Evolutionary conservation across 1,140 invertebrate species (phyloP).

Genomic region (Procambarus virginalis): DNA sequence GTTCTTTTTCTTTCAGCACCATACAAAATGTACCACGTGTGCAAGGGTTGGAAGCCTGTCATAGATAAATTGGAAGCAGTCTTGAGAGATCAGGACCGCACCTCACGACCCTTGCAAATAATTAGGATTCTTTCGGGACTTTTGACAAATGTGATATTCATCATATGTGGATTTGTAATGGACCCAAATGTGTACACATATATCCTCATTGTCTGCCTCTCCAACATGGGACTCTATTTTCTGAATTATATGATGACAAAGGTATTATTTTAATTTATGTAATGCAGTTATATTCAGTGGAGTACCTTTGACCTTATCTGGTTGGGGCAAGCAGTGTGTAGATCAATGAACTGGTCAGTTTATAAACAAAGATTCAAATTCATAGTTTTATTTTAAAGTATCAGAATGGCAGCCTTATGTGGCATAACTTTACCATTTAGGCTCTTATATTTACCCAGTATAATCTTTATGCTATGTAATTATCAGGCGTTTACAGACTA

Average conservation of each 20-base stretch:
- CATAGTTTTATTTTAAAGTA: too few species aligned
- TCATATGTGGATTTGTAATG: slow-evolving; percentile 7
- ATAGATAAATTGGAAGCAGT: slow-evolving; percentile 16
- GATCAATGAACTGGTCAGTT: too few species aligned
- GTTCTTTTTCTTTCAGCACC: slow-evolving; percentile 2
- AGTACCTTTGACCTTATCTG: too few species aligned
- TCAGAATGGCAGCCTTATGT: too few species aligned
- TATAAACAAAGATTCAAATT: too few species aligned
- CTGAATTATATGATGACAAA: slow-evolving; percentile 45
- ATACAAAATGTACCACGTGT: slow-evolving; percentile 36
- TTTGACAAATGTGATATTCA: slow-evolving; percentile 11
- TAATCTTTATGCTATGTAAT: too few species aligned
- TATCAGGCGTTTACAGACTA: too few species aligned
- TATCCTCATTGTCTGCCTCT: slow-evolving; percentile 38
- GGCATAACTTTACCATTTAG: too few species aligned
- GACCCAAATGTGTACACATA: slow-evolving; percentile 52
- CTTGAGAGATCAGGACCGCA: slow-evolving; percentile 9
- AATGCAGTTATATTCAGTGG: too few species aligned
- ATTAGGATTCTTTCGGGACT: not conserved
- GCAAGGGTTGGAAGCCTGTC: slow-evolving; percentile 43
- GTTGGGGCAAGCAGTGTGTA: too few species aligned
- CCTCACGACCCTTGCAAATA: slow-evolving; percentile 20
- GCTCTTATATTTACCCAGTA: too few species aligned
- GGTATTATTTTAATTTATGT: slow-evolving; percentile 12
- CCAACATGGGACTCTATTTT: slow-evolving; percentile 50